phyloP scores from a whole-genome alignment of 2,113 vertebrate species.

The Rhabdomys dilectus region DNA sequence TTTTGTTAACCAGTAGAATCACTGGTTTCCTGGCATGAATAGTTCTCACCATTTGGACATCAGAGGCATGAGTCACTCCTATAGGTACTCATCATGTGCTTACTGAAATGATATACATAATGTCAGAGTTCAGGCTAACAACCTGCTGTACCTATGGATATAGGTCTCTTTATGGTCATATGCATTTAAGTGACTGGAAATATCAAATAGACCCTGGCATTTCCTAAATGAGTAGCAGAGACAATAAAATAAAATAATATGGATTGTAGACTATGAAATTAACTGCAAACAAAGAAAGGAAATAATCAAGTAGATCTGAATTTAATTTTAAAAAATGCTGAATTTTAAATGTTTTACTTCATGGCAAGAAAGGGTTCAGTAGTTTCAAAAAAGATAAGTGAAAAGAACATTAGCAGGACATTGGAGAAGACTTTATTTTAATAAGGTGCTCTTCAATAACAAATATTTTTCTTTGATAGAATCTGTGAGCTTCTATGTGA shows the following conservation, averaged over 20 bases:
- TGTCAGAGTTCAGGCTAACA: too few relatives aligned
- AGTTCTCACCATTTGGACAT: accelerated
- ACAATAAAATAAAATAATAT: not conserved
- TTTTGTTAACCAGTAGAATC: not conserved
- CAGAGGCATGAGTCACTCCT: not conserved
- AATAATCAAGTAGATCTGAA: not conserved
- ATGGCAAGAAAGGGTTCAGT: not conserved
- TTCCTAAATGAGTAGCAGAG: not conserved
- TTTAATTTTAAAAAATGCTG: not conserved
- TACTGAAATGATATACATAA: not conserved
- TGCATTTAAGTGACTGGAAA: too few relatives aligned
- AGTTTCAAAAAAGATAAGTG: not conserved
- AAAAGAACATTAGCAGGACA: too few relatives aligned
- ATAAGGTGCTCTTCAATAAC: not conserved
- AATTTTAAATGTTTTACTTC: not conserved
- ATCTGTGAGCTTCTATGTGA: not conserved
- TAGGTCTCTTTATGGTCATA: not conserved
- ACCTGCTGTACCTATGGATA: not conserved
- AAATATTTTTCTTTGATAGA: not conserved
- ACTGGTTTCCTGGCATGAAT: not conserved
- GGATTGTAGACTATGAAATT: not conserved
- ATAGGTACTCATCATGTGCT: too few relatives aligned
- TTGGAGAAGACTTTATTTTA: not conserved
- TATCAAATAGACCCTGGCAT: not conserved
- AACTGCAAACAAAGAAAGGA: not conserved